These are phyloP conservation scores for Vireo griseus DNA, from an alignment of 2,797 vertebrate species.

Conservation along the genomic window DNA sequence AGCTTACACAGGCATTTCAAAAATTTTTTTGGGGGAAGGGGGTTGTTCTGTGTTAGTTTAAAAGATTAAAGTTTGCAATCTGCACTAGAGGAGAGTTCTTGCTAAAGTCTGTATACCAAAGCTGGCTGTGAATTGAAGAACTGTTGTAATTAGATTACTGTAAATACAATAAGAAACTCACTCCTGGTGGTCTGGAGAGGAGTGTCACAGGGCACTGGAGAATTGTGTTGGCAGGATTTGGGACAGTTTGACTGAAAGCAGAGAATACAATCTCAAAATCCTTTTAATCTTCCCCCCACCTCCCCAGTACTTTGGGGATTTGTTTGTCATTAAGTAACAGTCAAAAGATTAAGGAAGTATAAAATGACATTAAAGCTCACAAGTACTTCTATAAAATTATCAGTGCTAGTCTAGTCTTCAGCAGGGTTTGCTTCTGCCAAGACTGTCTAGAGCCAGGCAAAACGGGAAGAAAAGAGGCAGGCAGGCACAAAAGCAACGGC, in stretches of 20 bases:
- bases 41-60: constrained; percentile 59
- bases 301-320: constrained; percentile 77
- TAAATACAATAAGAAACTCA: constrained; percentile 83
- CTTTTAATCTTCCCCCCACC: constrained; percentile 72
- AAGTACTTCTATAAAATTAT: constrained; percentile 57
- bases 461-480: not conserved
- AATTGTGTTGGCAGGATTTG: constrained; percentile 73
- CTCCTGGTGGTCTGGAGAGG: constrained; percentile 82
- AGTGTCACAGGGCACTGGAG: constrained; percentile 68
- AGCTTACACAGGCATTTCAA: constrained; percentile 32
- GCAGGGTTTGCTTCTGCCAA: not conserved
- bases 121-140: constrained; percentile 73
- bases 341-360: constrained; percentile 64
- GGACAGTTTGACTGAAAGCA: constrained; percentile 78
- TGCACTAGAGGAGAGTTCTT: constrained; percentile 29
- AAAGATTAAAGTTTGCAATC: constrained; percentile 73
- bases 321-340: constrained; percentile 80
- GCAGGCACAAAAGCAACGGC: not conserved
- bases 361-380: constrained; percentile 62
- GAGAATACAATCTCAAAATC: constrained; percentile 76
- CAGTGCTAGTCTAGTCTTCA: constrained; percentile 13
- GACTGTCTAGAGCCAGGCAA: not conserved
- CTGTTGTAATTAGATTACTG: constrained; percentile 87
- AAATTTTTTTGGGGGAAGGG: not conserved
- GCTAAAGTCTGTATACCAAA: constrained; percentile 72